Base-by-base conservation (phyloP, 2,888 invertebrate species). In the Mythimna albipuncta region DNA sequence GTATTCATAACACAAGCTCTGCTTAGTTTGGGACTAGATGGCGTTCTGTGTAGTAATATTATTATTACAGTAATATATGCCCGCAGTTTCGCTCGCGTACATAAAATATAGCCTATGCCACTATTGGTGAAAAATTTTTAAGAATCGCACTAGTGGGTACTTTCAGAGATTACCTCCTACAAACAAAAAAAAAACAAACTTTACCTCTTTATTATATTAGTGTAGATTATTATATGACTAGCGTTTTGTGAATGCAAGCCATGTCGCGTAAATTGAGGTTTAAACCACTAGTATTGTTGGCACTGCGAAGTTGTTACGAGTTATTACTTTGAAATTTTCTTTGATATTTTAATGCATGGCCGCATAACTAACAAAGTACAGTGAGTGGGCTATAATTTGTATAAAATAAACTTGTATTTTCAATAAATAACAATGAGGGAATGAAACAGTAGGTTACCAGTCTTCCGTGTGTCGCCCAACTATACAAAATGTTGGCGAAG, bases 271-370 rank as follows among this genome's bases (percentile, higher is more conserved):
- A 82, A 69, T 69, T 50, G 52, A 64, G 50, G 32, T 54, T 57
- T 72, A 57, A 35, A 16, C 3, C 35, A 50, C 47, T 41, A 44
- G 64, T 55, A 79, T 79, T 80, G 74, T 80, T 72, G 68, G 73
- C 66, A 73, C 38, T 32, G 62, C 0, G 7, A 55, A 13, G 72
- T 32, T 50, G 4, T 73, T 50, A 59, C 38, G 55, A 75, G 44
- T 75, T 75, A 75, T 69, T 81, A 47, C 13, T 81, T 62, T 11
- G 21, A 64, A 44, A 19, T 32, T 76, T 70, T 69, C 57, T 81
- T 69, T 55, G 61, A 81, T 52, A 76, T 76, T 69, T 69, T 35
- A 69, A 69, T 57, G 44, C 68, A 54, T 47, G 69, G 19, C 38
- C 72, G 71, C 74, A 71, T 78, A 61, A 57, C 72, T 71, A 62